These are phyloP conservation scores for Poecilia velifera DNA, from an alignment of 2,797 vertebrate species.

Conservation along the genomic window DNA sequence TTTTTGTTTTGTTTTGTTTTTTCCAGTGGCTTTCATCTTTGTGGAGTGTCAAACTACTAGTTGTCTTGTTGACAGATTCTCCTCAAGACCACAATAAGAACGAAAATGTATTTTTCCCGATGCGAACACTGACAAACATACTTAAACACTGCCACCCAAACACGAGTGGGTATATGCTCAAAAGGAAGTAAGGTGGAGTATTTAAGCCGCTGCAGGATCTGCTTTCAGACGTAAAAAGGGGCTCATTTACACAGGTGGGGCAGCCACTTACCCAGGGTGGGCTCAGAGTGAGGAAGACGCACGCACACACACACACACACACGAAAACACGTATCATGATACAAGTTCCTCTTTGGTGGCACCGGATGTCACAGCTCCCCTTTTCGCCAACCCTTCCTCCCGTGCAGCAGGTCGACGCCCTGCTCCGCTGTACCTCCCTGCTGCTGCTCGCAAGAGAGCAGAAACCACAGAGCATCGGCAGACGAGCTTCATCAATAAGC, in stretches of 20 bases:
- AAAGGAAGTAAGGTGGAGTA: constrained; percentile 20
- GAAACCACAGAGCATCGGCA: constrained; percentile 69
- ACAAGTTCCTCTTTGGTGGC: constrained; percentile 33
- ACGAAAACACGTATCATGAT: constrained; percentile 19
- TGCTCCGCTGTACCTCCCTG: constrained; percentile 23
- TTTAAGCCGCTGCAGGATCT: constrained; percentile 31
- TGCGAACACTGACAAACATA: constrained; percentile 21
- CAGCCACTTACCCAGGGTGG: constrained; percentile 31
- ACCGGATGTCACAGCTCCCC: constrained; percentile 27
- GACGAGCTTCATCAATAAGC: constrained; percentile 72
- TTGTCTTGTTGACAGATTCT: not conserved
- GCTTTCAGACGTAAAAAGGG: constrained; percentile 33
- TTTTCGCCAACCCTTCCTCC: constrained; percentile 27
- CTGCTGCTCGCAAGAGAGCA: constrained; percentile 58
- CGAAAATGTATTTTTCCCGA: not conserved
- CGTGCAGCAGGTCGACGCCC: constrained; percentile 59
- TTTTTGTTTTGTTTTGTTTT: not conserved
- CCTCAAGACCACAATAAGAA: not conserved
- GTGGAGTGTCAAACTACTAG: not conserved
- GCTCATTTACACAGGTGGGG: constrained; percentile 58
- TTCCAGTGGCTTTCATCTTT: not conserved
- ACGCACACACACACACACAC: constrained; percentile 14
- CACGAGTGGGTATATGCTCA: constrained; percentile 27
- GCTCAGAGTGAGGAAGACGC: constrained; percentile 15
- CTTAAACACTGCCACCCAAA: constrained; percentile 25